Conservation (phyloP, 2,797 vertebrate species). For the Nasua narica region DNA sequence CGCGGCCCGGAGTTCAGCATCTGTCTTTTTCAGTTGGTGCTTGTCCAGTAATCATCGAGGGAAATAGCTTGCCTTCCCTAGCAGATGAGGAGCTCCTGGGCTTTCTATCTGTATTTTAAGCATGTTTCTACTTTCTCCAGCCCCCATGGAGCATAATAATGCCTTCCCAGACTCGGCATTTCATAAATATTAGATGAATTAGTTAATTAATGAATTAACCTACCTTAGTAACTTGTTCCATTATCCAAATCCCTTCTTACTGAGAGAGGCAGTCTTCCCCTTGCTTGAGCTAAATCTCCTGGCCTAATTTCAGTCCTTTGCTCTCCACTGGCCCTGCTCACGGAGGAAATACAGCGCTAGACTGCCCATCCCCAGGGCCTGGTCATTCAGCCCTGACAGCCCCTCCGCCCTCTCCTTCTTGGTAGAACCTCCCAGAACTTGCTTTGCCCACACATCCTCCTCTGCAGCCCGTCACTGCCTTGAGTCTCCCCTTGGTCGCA, state of each 20-base stretch:
- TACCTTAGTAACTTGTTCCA: slow-evolving; percentile 53
- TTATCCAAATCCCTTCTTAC: slow-evolving; percentile 52
- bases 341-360: background rate
- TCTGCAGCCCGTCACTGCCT: background rate
- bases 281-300: background rate
- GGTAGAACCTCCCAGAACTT: background rate
- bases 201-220: slow-evolving; percentile 69
- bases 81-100: background rate
- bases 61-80: background rate
- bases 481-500: background rate
- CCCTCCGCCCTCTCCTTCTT: background rate
- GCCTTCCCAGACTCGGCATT: slow-evolving; percentile 16
- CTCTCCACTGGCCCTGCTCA: background rate
- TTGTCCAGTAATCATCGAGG: background rate
- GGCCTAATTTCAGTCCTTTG: background rate
- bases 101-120: background rate
- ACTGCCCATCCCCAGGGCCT: rapidly evolving
- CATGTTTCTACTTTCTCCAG: background rate
- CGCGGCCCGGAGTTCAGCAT: background rate
- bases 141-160: background rate
- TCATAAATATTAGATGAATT: slow-evolving; percentile 68
- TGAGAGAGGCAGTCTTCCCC: background rate
- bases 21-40: background rate
- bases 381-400: background rate
- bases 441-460: background rate